Percentiles rank a stretch among this genome's conserved stretches.
Evolutionary conservation across 2,113 vertebrate species (phyloP).

Genomic region (Gymnobelideus leadbeateri): DNA sequence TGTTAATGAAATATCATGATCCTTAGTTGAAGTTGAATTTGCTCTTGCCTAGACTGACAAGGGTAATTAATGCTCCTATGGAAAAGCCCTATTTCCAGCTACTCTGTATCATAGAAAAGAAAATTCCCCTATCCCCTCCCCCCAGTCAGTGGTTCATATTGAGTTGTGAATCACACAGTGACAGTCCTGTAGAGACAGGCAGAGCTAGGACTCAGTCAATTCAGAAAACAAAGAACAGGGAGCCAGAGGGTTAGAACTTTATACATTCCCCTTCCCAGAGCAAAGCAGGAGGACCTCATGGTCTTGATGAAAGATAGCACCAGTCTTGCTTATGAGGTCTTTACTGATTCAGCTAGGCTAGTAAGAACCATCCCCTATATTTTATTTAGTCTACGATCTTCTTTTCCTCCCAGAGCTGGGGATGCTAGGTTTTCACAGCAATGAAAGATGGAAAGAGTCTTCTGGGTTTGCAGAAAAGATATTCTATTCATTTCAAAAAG

Average conservation of each 20-base stretch:
- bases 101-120: slow-evolving; percentile 68
- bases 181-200: slow-evolving; percentile 71
- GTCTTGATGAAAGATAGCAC: not conserved
- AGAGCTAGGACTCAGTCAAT: slow-evolving; percentile 54
- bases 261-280: slow-evolving; percentile 43
- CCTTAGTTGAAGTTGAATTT: slow-evolving; percentile 56
- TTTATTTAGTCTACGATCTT: not conserved
- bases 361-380: not conserved
- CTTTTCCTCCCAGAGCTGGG: not conserved
- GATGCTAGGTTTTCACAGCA: not conserved
- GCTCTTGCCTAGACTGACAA: slow-evolving; percentile 61
- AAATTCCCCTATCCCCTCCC: slow-evolving; percentile 61
- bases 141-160: slow-evolving; percentile 71
- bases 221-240: slow-evolving; percentile 51
- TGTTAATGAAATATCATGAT: slow-evolving; percentile 68
- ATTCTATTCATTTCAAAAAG: not conserved
- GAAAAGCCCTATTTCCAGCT: slow-evolving; percentile 64
- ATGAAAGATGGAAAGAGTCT: not conserved
- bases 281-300: slow-evolving; percentile 42
- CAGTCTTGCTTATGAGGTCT: not conserved
- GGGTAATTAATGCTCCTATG: slow-evolving; percentile 73
- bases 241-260: slow-evolving; percentile 56
- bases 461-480: not conserved
- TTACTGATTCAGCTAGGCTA: not conserved
- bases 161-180: slow-evolving; percentile 73